Evolutionary conservation across 2,888 invertebrate species (phyloP).

Genomic region (Megalurothrips usitatus): DNA sequence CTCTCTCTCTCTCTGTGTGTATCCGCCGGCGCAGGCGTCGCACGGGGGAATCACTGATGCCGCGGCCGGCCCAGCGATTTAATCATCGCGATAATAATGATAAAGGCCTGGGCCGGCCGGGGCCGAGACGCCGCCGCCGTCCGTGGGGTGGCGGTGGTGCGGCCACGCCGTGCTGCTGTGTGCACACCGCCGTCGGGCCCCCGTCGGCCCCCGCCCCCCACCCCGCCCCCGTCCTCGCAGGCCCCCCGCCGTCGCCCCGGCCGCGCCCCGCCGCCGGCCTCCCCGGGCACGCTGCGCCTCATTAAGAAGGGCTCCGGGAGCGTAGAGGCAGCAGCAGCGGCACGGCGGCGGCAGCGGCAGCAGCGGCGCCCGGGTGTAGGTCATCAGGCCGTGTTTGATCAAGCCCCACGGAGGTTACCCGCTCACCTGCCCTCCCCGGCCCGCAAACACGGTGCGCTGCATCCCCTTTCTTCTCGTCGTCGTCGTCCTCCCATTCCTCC

Average conservation of each 20-base stretch:
- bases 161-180: no score
- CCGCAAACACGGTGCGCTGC: background rate
- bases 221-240: no score
- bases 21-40: no score
- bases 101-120: background rate
- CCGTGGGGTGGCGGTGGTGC: no score
- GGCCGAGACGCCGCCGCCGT: no score
- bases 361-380: background rate
- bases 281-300: background rate
- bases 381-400: constrained; percentile 5
- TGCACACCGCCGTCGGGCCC: no score
- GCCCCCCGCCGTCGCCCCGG: no score
- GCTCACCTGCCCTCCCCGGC: background rate
- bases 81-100: background rate
- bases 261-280: no score
- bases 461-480: background rate
- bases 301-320: background rate
- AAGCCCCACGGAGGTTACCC: background rate
- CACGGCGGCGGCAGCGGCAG: background rate
- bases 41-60: no score
- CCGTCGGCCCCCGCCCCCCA: no score
- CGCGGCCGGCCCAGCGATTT: background rate
- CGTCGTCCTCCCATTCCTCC: background rate
- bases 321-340: no score
- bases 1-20: no score